Percentiles rank a stretch among this genome's conserved stretches.
These are phyloP conservation scores for Muscidifurax raptorellus DNA, from an alignment of 1,140 invertebrate species.

Conservation along the genomic window DNA sequence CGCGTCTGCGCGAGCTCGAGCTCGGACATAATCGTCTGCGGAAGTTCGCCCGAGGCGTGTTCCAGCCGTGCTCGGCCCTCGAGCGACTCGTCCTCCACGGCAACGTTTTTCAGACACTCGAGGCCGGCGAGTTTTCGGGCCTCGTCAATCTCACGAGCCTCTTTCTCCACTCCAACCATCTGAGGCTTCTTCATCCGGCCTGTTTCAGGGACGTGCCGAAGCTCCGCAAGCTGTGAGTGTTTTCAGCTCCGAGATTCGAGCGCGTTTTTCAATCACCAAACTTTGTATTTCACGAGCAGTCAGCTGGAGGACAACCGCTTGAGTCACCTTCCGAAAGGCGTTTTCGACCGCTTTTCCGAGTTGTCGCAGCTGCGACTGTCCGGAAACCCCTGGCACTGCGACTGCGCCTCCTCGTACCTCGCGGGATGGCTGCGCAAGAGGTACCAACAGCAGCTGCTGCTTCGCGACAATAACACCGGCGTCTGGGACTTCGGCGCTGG, in stretches of 20 bases:
- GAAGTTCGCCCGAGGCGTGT: constrained; percentile 74
- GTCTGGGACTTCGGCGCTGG: constrained; percentile 80
- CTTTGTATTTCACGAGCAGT: constrained; percentile 68
- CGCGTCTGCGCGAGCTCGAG: constrained; percentile 76
- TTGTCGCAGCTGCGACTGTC: constrained; percentile 85
- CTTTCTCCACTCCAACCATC: constrained; percentile 79
- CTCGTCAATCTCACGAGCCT: constrained; percentile 77
- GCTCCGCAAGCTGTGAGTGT: constrained; percentile 67
- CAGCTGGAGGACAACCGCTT: constrained; percentile 89
- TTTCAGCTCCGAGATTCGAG: not conserved
- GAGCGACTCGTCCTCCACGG: constrained; percentile 79
- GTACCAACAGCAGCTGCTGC: constrained; percentile 57
- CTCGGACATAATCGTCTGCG: constrained; percentile 78
- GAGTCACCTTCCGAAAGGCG: constrained; percentile 81
- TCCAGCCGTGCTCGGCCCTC: constrained; percentile 71
- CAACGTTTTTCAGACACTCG: constrained; percentile 77
- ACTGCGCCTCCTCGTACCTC: constrained; percentile 87
- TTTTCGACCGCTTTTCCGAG: constrained; percentile 81
- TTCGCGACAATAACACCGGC: constrained; percentile 37
- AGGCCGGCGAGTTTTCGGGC: constrained; percentile 75
- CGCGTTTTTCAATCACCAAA: not conserved
- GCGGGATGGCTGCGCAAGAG: constrained; percentile 77
- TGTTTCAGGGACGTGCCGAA: constrained; percentile 73
- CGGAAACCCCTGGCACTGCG: constrained; percentile 92
- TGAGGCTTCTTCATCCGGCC: constrained; percentile 74